Conservation (phyloP, 1,140 invertebrate genomes). For the Drosophila funebris region DNA sequence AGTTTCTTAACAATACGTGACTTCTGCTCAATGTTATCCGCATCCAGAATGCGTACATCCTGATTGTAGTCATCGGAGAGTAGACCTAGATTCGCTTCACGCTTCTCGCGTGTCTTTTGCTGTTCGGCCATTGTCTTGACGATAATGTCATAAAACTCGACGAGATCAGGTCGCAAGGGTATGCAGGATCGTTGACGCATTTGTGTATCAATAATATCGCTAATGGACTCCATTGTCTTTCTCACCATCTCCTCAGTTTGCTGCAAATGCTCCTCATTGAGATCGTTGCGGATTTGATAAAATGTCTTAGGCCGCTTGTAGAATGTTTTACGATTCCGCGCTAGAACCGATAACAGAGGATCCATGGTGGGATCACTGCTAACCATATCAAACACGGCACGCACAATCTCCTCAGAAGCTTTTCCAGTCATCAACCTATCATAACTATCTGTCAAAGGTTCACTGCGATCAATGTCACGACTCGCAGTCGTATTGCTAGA, state of each 20-base stretch:
- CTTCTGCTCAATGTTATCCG: slow-evolving; percentile 56
- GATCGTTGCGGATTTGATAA: slow-evolving; percentile 61
- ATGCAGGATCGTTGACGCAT: slow-evolving; percentile 56
- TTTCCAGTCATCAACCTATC: slow-evolving; percentile 50
- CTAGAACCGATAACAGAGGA: slow-evolving; percentile 36
- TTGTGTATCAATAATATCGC: slow-evolving; percentile 67
- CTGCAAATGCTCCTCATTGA: slow-evolving; percentile 32
- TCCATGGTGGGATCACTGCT: slow-evolving; percentile 63
- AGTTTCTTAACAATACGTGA: slow-evolving; percentile 69
- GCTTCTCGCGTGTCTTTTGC: slow-evolving; percentile 58
- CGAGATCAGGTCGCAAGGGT: slow-evolving; percentile 60
- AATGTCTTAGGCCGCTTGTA: slow-evolving; percentile 25
- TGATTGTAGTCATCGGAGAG: slow-evolving; percentile 44
- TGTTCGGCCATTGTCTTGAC: slow-evolving; percentile 50
- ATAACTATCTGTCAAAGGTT: background rate
- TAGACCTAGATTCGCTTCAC: slow-evolving; percentile 27
- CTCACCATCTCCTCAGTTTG: slow-evolving; percentile 63
- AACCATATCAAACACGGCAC: slow-evolving; percentile 53
- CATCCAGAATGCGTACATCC: slow-evolving; percentile 47
- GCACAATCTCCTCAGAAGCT: slow-evolving; percentile 50
- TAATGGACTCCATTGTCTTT: slow-evolving; percentile 61
- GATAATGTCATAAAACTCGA: slow-evolving; percentile 68
- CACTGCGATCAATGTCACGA: background rate
- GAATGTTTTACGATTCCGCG: slow-evolving; percentile 41
- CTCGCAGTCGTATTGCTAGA: background rate